Evolutionary conservation across 2,797 vertebrate genomes (phyloP), one percentile per base, ranked within the genome.

Genomic region (Rhynchotus rufescens): DNA sequence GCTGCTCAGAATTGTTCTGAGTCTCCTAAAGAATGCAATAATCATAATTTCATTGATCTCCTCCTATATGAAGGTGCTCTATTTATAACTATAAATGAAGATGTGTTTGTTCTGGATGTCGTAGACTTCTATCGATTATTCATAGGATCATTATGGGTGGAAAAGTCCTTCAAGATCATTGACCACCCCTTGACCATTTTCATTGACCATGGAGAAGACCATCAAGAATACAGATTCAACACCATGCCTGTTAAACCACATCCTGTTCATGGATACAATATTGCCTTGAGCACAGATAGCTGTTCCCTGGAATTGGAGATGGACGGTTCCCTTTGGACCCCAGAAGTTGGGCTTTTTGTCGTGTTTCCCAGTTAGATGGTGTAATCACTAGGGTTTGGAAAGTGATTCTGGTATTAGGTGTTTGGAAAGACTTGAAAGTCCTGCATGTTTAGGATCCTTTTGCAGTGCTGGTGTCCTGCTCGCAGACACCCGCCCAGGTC

Each of bases 221-320:
- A 47, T 47, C 47, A 47, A 47, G 21, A 19, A 47, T 47, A 21
- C 22, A 21, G 47, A 11, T 47, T 47, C 45, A 9, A 47, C 10
- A 17, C 45, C 20, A 9, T 47, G 20, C 10, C 47, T 47, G 47
- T 47, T 47, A 22, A 47, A 47, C 20, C 45, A 47, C 45, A 11
- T 10, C 45, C 20, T 21, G 5, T 47, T 47, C 44, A 45, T 20
- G 45, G 10, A 22, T 11, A 22, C 47, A 47, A 47, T 47, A 22
- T 91, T 94, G 82, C 81, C 30, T 21, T 76, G 54, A 86, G 68
- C 79, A 80, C 91, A 42, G 49, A 61, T 72, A 65, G 61, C 81
- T 93, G 80, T 89, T 77, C 91, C 88, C 81, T 84, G 77, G 83
- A 92, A 84, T 92, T 88, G 86, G 72, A 89, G 83, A 92, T 75